Conservation (phyloP, 2,113 vertebrate genomes). For the Pyxicephalus adspersus region DNA sequence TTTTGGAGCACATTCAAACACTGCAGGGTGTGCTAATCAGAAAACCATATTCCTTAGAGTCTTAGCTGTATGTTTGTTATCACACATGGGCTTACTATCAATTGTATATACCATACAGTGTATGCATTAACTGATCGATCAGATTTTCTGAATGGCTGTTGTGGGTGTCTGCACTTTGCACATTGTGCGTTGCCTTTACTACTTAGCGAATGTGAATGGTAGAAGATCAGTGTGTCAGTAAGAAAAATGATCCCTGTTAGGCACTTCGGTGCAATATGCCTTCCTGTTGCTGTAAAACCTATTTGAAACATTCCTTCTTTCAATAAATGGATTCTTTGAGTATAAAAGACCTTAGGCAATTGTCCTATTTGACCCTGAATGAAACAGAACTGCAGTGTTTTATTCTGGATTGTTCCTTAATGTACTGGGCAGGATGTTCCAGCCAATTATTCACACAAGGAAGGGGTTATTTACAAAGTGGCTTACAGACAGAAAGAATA, state of each 20-base stretch:
- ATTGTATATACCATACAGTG: too few species aligned
- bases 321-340: conserved; percentile 33
- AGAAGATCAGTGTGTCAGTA: too few species aligned
- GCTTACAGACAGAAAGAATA: conserved; percentile 9
- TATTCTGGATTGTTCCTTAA: conserved; percentile 13
- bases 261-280: background rate
- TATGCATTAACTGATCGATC: too few species aligned
- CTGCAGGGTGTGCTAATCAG: too few species aligned
- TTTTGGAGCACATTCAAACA: too few species aligned
- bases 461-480: conserved; percentile 36
- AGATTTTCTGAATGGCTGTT: too few species aligned
- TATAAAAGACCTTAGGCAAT: conserved; percentile 14
- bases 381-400: conserved; percentile 28
- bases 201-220: too few species aligned
- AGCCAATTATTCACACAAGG: conserved; percentile 27
- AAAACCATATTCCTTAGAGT: too few species aligned
- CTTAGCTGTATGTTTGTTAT: too few species aligned
- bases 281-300: background rate
- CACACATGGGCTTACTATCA: too few species aligned
- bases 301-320: conserved; percentile 30
- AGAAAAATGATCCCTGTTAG: background rate
- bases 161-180: too few species aligned
- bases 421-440: conserved; percentile 22
- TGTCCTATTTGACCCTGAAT: conserved; percentile 46
- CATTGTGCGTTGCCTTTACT: too few species aligned